phyloP scores from a whole-genome alignment of 64 coral and sea anemone species.

The Dendronephthya gigantea region DNA sequence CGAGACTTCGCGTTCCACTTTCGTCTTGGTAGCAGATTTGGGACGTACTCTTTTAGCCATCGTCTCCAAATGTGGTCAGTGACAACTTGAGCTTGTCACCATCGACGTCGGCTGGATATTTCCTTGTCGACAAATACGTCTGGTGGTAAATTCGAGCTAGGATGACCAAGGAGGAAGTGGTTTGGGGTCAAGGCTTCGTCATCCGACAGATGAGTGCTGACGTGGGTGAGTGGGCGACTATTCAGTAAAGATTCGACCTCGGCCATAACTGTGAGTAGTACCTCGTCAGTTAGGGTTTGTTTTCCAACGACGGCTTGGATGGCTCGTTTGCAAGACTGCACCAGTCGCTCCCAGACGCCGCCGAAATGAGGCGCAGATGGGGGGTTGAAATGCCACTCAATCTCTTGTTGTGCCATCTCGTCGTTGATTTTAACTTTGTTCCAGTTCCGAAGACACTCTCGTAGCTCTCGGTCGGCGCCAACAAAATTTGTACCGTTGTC shows the following conservation, averaged over 20 bases:
- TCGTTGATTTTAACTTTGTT: slow-evolving; percentile 26
- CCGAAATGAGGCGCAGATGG: slow-evolving; percentile 16
- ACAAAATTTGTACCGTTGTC: slow-evolving; percentile 37
- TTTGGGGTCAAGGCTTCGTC: slow-evolving; percentile 28
- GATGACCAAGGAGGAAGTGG: slow-evolving; percentile 22
- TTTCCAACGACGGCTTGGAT: slow-evolving; percentile 16
- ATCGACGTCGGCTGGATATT: background rate
- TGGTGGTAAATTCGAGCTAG: slow-evolving; percentile 23
- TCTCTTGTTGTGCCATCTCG: slow-evolving; percentile 9
- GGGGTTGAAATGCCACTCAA: slow-evolving; percentile 22
- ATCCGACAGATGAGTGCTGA: slow-evolving; percentile 2
- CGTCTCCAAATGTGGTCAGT: slow-evolving; percentile 25
- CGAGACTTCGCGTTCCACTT: background rate
- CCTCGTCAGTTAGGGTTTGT: slow-evolving; percentile 22
- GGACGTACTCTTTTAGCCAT: background rate
- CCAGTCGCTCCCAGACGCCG: slow-evolving; percentile 23
- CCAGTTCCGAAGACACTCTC: slow-evolving; percentile 22
- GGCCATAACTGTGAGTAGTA: slow-evolving; percentile 19
- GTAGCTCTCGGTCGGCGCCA: slow-evolving; percentile 23
- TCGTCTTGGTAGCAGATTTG: background rate
- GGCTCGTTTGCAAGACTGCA: slow-evolving; percentile 9
- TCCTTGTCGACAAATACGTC: slow-evolving; percentile 18
- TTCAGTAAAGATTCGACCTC: slow-evolving; percentile 18
- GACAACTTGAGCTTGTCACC: slow-evolving; percentile 28
- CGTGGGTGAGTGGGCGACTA: slow-evolving; percentile 11